phyloP scores from a whole-genome alignment of 37 sponge, comb jelly and placozoan genomes.

The Diacarnus erythraeanus region DNA sequence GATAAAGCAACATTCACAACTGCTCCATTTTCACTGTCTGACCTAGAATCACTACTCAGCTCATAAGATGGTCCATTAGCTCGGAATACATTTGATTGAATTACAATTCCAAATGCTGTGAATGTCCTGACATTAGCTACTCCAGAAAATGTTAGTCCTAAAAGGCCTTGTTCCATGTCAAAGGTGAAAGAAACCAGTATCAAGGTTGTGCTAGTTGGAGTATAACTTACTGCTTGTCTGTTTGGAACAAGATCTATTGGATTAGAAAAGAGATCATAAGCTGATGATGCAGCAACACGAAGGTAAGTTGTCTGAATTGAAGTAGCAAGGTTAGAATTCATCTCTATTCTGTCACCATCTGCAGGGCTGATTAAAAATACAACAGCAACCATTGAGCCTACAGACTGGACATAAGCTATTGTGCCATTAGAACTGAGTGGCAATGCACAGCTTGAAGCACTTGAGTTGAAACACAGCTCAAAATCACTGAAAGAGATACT shows the following conservation, averaged over 20 bases:
- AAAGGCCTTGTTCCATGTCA: conserved; percentile 60
- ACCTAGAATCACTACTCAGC: conserved; percentile 32
- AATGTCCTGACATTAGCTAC: conserved; percentile 63
- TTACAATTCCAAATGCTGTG: conserved; percentile 60
- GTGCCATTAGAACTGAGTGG: conserved; percentile 29
- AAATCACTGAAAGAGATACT: conserved; percentile 16
- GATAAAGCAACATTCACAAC: conserved; percentile 61
- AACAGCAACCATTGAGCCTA: background rate
- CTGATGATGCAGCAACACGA: conserved; percentile 11
- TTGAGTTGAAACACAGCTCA: conserved; percentile 8
- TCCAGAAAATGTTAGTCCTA: conserved; percentile 75
- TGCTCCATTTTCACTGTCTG: conserved; percentile 62
- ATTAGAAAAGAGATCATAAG: conserved; percentile 62
- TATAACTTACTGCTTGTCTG: conserved; percentile 46
- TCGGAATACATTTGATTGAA: conserved; percentile 45
- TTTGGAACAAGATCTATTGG: conserved; percentile 31
- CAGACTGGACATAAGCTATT: background rate
- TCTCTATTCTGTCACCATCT: conserved; percentile 60
- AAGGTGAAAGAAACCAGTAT: conserved; percentile 46
- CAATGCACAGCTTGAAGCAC: background rate
- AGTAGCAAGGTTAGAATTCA: conserved; percentile 56
- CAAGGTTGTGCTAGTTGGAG: conserved; percentile 24
- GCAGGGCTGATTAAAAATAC: conserved; percentile 21
- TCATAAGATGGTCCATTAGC: conserved; percentile 48
- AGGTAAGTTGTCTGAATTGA: conserved; percentile 42